These are phyloP conservation scores for Alloplasta piceator DNA, from an alignment of 2,888 invertebrate species.

Conservation along the genomic window DNA sequence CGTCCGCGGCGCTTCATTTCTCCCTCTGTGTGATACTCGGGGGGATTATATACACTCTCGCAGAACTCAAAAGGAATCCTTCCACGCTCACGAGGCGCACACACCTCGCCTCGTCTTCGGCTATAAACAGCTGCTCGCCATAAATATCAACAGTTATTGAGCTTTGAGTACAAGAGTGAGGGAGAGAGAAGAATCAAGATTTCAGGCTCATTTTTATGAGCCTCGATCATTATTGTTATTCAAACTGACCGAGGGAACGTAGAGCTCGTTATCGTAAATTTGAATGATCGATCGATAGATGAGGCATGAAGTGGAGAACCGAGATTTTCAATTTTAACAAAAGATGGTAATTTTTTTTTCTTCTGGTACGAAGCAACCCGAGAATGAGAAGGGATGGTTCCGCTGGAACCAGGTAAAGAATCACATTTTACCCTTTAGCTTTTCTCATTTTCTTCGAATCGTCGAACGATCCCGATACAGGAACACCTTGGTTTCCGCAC, in stretches of 20 bases:
- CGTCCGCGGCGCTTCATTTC: conserved; percentile 27
- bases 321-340: neutral
- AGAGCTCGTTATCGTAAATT: conserved; percentile 1
- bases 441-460: neutral
- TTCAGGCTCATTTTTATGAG: conserved; percentile 36
- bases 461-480: neutral
- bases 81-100: conserved; percentile 36
- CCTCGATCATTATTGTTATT: conserved; percentile 21
- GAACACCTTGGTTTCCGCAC: conserved; percentile 35
- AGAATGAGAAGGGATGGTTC: neutral
- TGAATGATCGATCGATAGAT: conserved; percentile 10
- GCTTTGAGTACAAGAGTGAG: neutral
- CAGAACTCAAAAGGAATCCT: conserved; percentile 44
- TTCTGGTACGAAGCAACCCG: neutral
- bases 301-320: neutral
- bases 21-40: conserved; percentile 27
- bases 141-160: conserved; percentile 61
- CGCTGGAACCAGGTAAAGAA: neutral
- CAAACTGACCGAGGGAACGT: neutral
- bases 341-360: conserved; percentile 18
- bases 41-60: conserved; percentile 29
- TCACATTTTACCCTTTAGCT: neutral
- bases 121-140: conserved; percentile 55
- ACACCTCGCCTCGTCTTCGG: neutral
- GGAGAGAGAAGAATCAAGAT: conserved; percentile 15